phyloP scores from a whole-genome alignment of 2,113 vertebrate species.

The Cynoglossus semilaevis region DNA sequence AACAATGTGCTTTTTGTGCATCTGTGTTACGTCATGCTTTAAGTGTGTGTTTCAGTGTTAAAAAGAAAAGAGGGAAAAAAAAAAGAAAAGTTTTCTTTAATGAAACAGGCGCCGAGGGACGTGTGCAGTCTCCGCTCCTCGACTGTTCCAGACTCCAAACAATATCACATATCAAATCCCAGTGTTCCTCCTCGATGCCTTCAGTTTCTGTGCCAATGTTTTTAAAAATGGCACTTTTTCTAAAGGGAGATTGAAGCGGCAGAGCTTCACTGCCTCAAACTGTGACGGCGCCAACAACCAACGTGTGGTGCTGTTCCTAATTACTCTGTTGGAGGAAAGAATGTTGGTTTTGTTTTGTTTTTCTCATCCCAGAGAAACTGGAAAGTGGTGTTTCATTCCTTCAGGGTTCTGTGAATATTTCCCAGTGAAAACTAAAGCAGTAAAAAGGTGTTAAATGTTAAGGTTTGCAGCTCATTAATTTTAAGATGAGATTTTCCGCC shows the following conservation, averaged over 20 bases:
- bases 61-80: slow-evolving; percentile 13
- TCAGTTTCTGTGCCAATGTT: slow-evolving; percentile 58
- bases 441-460: slow-evolving; percentile 10
- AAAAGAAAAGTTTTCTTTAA: slow-evolving; percentile 22
- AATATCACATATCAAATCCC: slow-evolving; percentile 55
- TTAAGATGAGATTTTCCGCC: slow-evolving; percentile 15
- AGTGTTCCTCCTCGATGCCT: slow-evolving; percentile 60
- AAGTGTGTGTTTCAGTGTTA: slow-evolving; percentile 52
- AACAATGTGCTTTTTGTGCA: slow-evolving; percentile 54
- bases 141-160: slow-evolving; percentile 41
- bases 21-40: slow-evolving; percentile 60
- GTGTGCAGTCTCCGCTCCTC: slow-evolving; percentile 67
- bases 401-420: slow-evolving; percentile 13
- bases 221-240: slow-evolving; percentile 58
- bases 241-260: slow-evolving; percentile 46
- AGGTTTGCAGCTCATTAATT: slow-evolving; percentile 12
- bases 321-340: slow-evolving; percentile 9
- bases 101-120: slow-evolving; percentile 53
- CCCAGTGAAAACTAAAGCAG: slow-evolving; percentile 4
- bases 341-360: background rate
- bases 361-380: slow-evolving; percentile 8
- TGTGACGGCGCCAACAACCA: slow-evolving; percentile 26
- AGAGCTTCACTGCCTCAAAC: slow-evolving; percentile 53
- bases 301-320: slow-evolving; percentile 14
- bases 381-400: slow-evolving; percentile 7